A percentile compares a stretch with the other conserved stretches of the same genome.
These are phyloP conservation scores for Kryptopterus vitreolus DNA, from an alignment of 2,797 vertebrate species.

Conservation along the genomic window DNA sequence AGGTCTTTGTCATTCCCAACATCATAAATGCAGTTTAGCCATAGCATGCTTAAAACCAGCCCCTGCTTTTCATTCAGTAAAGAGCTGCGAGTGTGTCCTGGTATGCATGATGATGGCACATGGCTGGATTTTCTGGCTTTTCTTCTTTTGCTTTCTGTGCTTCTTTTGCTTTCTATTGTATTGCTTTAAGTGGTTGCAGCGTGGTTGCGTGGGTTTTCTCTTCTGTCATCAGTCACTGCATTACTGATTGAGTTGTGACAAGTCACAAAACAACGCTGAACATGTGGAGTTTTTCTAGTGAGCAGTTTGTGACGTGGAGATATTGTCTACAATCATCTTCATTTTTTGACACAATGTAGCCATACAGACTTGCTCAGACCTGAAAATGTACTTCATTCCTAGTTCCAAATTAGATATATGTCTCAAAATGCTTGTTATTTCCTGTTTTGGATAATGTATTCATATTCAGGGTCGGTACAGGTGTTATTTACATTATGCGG, in stretches of 20 bases:
- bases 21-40: neutral
- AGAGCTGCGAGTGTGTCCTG: neutral
- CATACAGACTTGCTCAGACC: neutral
- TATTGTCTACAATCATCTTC: neutral
- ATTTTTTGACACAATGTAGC: neutral
- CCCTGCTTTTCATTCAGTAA: neutral
- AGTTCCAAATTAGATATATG: too few species aligned
- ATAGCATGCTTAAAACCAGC: neutral
- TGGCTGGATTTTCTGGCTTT: constrained; percentile 12
- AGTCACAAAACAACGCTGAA: neutral
- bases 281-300: neutral
- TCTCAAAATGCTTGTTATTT: neutral
- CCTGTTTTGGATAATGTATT: neutral
- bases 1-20: neutral
- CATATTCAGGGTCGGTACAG: neutral
- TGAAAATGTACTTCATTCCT: neutral
- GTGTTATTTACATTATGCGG: neutral
- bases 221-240: neutral
- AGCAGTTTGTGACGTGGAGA: neutral
- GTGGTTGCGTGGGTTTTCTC: neutral
- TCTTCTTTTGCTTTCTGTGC: neutral
- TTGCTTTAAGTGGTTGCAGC: neutral
- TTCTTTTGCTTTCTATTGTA: neutral
- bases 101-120: constrained; percentile 10
- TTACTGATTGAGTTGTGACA: neutral